Base-by-base conservation (phyloP, 2,113 vertebrate genomes). In the Phaetusa simplex region DNA sequence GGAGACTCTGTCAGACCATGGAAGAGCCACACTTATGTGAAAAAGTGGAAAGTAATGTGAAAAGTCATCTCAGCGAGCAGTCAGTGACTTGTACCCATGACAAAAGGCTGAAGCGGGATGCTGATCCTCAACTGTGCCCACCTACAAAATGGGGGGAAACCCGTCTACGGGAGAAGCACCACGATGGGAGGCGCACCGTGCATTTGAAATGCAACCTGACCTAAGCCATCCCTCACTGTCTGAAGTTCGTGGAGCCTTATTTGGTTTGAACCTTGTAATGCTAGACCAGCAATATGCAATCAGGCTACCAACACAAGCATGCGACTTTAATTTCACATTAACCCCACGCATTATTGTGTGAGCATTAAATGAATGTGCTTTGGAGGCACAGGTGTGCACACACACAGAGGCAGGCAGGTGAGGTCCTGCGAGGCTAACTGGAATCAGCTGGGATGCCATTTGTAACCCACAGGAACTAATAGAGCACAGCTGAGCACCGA, bases 121-220 rank as follows among this genome's bases (percentile, higher is more conserved):
- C 50, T 73, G 52, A 78, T 61, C 49, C 47, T 76, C 52, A 78
- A 2, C 43, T 74, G n/a, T 24, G 36, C 45, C 86, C 42, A 73
- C 43, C 55, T 79, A n/a, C 47, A 61, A 49, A 92, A 87, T 0
- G 0, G 7, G 80, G 43, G 43, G 22, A 43, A 80, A 59, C 55
- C 38, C n/a, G 61, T 69, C 65, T 34, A 15, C 42, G 80, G 45
- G 50, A 76, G 34, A 0, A 73, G 26, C 70, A 50, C 2, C 3
- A 0, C 6, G 34, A 88, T 0, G 0, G 40, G 36, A 88, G 15
- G 12, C 2, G 1, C 5, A 3, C 11, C 12, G 17, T 74, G 56
- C 36, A 47, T 65, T 18, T 55, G 47, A 86, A 88, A 79, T 8
- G 19, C 56, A 91, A 58, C 30, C 32, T 55, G 49, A 79, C 49